Percentiles rank a stretch among this genome's conserved stretches.
Evolutionary conservation across 2,797 vertebrate genomes (phyloP).

Genomic region (Microcaecilia unicolor): DNA sequence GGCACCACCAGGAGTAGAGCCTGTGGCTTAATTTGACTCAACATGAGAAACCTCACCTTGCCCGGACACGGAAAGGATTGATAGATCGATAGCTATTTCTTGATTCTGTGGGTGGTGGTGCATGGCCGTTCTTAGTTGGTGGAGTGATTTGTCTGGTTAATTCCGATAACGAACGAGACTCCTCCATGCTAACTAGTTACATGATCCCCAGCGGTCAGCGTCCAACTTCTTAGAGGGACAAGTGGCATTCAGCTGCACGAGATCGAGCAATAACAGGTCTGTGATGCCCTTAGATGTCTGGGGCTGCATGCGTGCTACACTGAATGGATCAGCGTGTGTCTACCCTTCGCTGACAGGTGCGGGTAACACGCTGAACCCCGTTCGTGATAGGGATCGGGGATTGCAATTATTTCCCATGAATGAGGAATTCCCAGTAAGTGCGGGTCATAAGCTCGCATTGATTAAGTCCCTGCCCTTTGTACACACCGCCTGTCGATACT

Average conservation of each 20-base stretch:
- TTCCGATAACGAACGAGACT: conserved; percentile 25
- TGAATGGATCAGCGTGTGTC: conserved; percentile 1
- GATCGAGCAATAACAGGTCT: conserved; percentile 26
- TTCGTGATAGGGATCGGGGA: too few relatives aligned
- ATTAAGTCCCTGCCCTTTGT: too few relatives aligned
- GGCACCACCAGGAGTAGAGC: not conserved
- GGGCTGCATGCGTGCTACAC: conserved; percentile 9
- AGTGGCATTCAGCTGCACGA: conserved; percentile 14
- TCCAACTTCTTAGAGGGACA: too few relatives aligned
- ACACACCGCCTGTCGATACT: too few relatives aligned
- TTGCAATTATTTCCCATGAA: too few relatives aligned
- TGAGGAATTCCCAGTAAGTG: too few relatives aligned
- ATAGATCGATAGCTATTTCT: conserved; percentile 23
- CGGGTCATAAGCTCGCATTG: too few relatives aligned
- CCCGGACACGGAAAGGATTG: conserved; percentile 1
- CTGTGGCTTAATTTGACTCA: not conserved
- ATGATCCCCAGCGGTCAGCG: too few relatives aligned
- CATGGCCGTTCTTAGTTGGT: conserved; percentile 21
- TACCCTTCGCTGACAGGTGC: too few relatives aligned
- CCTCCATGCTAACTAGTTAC: not conserved
- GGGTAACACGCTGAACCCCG: too few relatives aligned
- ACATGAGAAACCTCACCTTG: not conserved
- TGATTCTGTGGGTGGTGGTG: conserved; percentile 14
- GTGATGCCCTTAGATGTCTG: conserved; percentile 23
- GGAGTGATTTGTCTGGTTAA: conserved; percentile 22